A percentile compares a stretch with the other conserved stretches of the same genome.
These are phyloP conservation scores for Thoracochromis brauschi DNA, from an alignment of 2,113 vertebrate species.

Conservation along the genomic window DNA sequence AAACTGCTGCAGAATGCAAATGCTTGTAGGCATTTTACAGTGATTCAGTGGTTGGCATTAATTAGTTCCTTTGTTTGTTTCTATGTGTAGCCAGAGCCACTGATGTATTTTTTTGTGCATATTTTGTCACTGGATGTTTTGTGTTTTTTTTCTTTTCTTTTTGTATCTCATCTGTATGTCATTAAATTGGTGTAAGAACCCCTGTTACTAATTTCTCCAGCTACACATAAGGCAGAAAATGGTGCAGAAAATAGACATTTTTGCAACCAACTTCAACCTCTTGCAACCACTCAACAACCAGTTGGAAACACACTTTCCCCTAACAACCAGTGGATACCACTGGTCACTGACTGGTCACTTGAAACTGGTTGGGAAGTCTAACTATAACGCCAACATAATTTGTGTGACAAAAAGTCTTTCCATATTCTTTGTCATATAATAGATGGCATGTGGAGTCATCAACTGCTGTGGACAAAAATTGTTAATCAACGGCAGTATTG, in stretches of 20 bases:
- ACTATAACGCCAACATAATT: background rate
- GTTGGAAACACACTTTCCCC: background rate
- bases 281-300: background rate
- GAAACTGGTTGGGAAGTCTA: background rate
- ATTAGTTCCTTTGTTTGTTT: background rate
- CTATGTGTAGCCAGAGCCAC: background rate
- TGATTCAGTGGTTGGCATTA: background rate
- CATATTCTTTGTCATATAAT: background rate
- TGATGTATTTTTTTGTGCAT: accelerated
- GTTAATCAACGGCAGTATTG: background rate
- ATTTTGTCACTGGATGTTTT: background rate
- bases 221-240: background rate
- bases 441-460: background rate
- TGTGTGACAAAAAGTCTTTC: background rate
- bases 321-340: background rate
- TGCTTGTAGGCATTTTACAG: background rate
- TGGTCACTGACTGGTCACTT: background rate
- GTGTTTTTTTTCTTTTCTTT: background rate
- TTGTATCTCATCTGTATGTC: background rate
- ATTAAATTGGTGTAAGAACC: background rate
- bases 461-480: background rate
- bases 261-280: background rate
- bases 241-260: background rate
- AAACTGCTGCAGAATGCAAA: background rate
- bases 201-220: background rate